Evolutionary conservation across 2,888 invertebrate genomes (phyloP), one percentile per base, ranked within the genome.

Genomic region (Torymus tubicola): DNA sequence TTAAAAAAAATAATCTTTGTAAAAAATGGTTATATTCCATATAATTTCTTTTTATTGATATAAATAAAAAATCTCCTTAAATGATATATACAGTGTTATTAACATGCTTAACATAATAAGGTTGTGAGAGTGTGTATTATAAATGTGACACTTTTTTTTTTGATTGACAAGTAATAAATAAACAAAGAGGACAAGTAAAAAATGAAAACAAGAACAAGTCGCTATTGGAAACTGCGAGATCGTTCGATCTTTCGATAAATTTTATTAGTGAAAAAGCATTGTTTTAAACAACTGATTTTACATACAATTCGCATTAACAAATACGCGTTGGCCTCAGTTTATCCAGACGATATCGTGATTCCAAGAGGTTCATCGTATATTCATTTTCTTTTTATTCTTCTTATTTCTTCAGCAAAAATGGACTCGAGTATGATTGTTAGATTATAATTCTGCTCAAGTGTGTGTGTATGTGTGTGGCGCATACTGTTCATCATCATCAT

Each of bases 251-350:
- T 80, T 77, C 77, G 68, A 77, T 80, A 82, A 82, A 77, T 82
- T 81, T 82, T 82, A 82, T 82, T 82, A 77, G 82, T 82, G 82
- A 82, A 82, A 82, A 82, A 82, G 82, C 82, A 82, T 82, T 80
- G 73, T 80, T 82, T 82, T 67, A 82, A 82, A 82, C 82, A 82
- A 80, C 74, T 78, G 80, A 82, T 80, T 82, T 82, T 80, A 82
- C 82, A 78, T 81, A 81, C 79, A 79, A 76, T 76, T 79, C 74
- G 76, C 78, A 76, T 80, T 78, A 82, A 82, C 77, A 82, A 74
- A 82, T 77, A 74, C 71, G 68, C 71, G 57, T 80, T 82, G 73
- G 31, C 70, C 80, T 80, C 74, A 61, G 75, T 76, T 76, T 63
- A 72, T 72, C 55, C 63, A 65, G 73, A 77, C 42, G 79, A 79